Percentiles rank a stretch among this genome's conserved stretches.
Evolutionary conservation across 2,888 invertebrate species (phyloP).

Genomic region (Apantesis nais): DNA sequence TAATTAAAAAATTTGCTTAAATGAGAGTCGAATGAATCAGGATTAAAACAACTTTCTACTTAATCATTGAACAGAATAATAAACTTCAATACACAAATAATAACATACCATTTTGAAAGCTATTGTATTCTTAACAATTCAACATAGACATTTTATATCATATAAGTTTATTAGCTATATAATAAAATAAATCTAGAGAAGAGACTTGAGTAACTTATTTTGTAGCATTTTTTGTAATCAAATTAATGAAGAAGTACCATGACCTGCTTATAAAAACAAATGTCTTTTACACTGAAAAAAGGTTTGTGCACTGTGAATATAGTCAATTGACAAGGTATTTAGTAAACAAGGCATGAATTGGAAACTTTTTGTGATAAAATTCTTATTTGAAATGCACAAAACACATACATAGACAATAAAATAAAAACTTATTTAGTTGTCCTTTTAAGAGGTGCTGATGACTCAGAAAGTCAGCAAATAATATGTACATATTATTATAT

Average conservation of each 20-base stretch:
- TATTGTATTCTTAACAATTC: not conserved
- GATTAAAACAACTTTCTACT: not conserved
- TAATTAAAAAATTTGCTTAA: constrained; percentile 32
- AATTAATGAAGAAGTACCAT: constrained; percentile 26
- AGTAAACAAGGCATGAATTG: not conserved
- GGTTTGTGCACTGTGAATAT: not conserved
- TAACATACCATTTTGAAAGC: not conserved
- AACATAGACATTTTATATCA: not conserved
- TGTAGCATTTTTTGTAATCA: not conserved
- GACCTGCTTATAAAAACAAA: constrained; percentile 33
- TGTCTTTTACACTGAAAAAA: constrained; percentile 17
- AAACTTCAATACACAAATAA: constrained; percentile 14
- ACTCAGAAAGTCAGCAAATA: constrained; percentile 34
- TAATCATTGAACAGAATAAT: not conserved
- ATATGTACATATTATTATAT: constrained; percentile 20
- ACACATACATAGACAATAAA: not conserved
- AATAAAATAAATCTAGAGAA: not conserved
- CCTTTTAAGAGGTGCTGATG: constrained; percentile 19
- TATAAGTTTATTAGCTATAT: not conserved
- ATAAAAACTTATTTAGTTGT: not conserved
- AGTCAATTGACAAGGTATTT: too few species aligned
- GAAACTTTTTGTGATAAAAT: not conserved
- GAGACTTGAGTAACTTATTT: not conserved
- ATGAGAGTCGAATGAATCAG: constrained; percentile 12
- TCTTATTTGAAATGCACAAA: not conserved